A percentile compares a stretch with the other conserved stretches of the same genome.
Conservation (phyloP, 2,797 vertebrate genomes). For the Pipistrellus pygmaeus region DNA sequence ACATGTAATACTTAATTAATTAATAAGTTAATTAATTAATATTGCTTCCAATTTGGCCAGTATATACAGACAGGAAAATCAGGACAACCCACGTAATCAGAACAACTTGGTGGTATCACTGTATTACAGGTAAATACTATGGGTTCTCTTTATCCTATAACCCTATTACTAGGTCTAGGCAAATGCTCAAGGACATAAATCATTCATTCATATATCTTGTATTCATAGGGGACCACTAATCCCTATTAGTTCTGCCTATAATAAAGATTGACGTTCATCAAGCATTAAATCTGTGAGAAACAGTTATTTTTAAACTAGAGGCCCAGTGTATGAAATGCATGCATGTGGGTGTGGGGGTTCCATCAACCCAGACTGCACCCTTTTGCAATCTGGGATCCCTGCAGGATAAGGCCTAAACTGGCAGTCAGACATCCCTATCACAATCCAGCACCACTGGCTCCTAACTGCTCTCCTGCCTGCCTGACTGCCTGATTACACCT, state of each 20-base stretch:
- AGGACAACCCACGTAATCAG: background rate
- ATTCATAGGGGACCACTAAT: background rate
- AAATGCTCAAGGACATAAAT: background rate
- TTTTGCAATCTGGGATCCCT: no score
- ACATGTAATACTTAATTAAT: no score
- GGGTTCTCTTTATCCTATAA: background rate
- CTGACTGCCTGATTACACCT: no score
- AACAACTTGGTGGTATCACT: background rate
- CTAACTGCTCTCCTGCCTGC: no score
- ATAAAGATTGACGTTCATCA: background rate
- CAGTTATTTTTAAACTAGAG: no score
- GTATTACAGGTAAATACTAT: background rate
- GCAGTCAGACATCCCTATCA: no score
- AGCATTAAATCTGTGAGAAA: background rate
- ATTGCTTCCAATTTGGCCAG: background rate
- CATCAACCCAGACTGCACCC: no score
- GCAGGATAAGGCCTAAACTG: no score
- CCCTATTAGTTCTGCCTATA: background rate
- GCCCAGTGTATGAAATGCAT: no score
- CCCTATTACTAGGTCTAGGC: background rate
- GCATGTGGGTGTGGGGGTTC: no score
- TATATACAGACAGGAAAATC: slow-evolving; percentile 30
- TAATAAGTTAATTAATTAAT: background rate
- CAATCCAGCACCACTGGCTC: no score
- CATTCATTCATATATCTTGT: background rate